phyloP scores from a whole-genome alignment of 2,888 invertebrate species.

The Drosophila algonquin region DNA sequence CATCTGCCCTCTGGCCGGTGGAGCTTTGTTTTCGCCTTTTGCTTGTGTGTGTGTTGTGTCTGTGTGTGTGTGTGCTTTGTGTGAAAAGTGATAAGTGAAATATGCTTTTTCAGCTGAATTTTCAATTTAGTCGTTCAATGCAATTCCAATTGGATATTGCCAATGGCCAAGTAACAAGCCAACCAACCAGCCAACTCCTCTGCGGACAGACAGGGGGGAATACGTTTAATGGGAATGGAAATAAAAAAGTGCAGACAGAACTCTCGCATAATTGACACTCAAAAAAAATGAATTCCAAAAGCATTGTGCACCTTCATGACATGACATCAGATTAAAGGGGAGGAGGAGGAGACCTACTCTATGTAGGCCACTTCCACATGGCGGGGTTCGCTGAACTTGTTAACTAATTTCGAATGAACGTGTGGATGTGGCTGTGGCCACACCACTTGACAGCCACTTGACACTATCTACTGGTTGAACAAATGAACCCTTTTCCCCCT shows the following conservation, averaged over 20 bases:
- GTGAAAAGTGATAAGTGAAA: slow-evolving; percentile 79
- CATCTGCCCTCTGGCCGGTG: slow-evolving; percentile 7
- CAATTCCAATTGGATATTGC: slow-evolving; percentile 76
- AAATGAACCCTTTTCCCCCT: slow-evolving; percentile 7
- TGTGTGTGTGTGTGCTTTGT: slow-evolving; percentile 55
- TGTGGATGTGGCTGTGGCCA: slow-evolving; percentile 8
- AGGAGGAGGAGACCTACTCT: neutral
- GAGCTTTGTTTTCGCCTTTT: slow-evolving; percentile 49
- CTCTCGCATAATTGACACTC: slow-evolving; percentile 43
- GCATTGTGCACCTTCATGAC: slow-evolving; percentile 40
- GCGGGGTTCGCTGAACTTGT: slow-evolving; percentile 66
- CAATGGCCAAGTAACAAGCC: slow-evolving; percentile 52
- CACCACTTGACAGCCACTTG: slow-evolving; percentile 65
- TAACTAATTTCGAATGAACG: slow-evolving; percentile 61
- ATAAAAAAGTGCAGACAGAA: slow-evolving; percentile 15
- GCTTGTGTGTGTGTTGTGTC: neutral
- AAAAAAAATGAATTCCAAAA: slow-evolving; percentile 39
- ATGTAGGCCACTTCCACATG: neutral
- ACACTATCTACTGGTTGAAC: slow-evolving; percentile 64
- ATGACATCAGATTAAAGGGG: slow-evolving; percentile 39
- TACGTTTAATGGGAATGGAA: slow-evolving; percentile 23
- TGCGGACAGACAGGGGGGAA: neutral
- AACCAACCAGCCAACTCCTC: slow-evolving; percentile 8
- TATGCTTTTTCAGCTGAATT: slow-evolving; percentile 75
- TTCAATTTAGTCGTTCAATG: slow-evolving; percentile 78